These are phyloP conservation scores for Cephalotes varians DNA, from an alignment of 2,888 invertebrate genomes.

Conservation along the genomic window DNA sequence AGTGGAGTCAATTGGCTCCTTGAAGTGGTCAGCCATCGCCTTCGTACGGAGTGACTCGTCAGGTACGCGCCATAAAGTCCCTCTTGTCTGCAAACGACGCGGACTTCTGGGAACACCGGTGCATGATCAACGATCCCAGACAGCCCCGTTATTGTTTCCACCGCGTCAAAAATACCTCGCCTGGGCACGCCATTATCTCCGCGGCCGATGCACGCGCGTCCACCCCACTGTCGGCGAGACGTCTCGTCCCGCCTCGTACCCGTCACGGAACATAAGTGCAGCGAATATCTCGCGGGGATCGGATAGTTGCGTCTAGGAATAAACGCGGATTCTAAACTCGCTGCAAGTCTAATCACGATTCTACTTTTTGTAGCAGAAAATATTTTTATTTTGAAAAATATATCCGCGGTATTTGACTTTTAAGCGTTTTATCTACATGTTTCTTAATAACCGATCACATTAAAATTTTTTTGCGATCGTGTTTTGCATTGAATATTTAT, in stretches of 20 bases:
- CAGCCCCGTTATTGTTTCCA: conserved; percentile 48
- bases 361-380: background rate
- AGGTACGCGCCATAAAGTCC: conserved; percentile 71
- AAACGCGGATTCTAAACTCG: conserved; percentile 11
- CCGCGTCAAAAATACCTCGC: conserved; percentile 48
- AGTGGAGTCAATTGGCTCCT: conserved; percentile 60
- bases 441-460: background rate
- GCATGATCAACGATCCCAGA: conserved; percentile 41
- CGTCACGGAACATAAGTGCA: conserved; percentile 39
- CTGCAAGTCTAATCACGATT: conserved; percentile 2
- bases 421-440: background rate
- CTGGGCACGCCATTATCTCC: conserved; percentile 36
- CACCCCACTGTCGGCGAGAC: conserved; percentile 1
- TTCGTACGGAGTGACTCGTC: conserved; percentile 62
- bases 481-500: background rate
- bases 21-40: conserved; percentile 53
- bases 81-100: conserved; percentile 63
- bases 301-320: conserved; percentile 19
- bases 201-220: conserved; percentile 42
- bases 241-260: conserved; percentile 20
- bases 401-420: background rate
- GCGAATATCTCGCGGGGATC: conserved; percentile 44
- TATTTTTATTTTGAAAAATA: background rate
- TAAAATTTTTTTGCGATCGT: background rate
- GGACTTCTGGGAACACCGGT: conserved; percentile 60